These are phyloP conservation scores for Megaceryle alcyon DNA, from an alignment of 2,797 vertebrate genomes.

Conservation along the genomic window DNA sequence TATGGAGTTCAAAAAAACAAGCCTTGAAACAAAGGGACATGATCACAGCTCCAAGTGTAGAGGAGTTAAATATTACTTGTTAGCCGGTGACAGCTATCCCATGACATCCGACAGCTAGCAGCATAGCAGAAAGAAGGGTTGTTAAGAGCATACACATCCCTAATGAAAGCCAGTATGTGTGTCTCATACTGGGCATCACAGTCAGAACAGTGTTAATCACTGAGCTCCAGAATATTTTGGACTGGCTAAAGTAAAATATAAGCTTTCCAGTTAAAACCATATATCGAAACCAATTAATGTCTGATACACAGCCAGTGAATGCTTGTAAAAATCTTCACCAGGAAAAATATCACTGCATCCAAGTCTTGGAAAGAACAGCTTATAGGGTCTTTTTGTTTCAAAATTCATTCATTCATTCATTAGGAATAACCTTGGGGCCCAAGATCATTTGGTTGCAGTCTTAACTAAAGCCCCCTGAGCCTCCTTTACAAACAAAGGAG, in stretches of 20 bases:
- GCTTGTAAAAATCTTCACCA: conserved; percentile 31
- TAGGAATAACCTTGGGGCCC: background rate
- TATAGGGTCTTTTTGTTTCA: background rate
- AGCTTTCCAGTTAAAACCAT: background rate
- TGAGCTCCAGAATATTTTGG: background rate
- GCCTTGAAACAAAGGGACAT: background rate
- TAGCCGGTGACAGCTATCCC: background rate
- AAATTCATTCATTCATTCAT: background rate
- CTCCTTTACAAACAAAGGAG: background rate
- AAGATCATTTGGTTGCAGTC: background rate
- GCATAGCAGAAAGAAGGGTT: background rate
- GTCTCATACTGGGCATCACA: background rate
- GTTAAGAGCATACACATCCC: background rate
- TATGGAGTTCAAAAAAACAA: background rate
- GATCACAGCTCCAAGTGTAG: background rate
- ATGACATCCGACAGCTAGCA: background rate
- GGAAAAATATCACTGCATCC: background rate
- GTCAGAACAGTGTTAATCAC: conserved; percentile 9
- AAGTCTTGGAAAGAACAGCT: background rate
- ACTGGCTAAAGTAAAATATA: background rate
- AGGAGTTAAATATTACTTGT: conserved; percentile 1
- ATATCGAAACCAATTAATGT: background rate
- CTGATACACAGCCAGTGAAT: background rate
- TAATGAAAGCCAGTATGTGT: background rate
- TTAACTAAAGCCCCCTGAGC: background rate